Conservation (phyloP, 1,140 invertebrate genomes). For the Leptopilina clavipes region DNA sequence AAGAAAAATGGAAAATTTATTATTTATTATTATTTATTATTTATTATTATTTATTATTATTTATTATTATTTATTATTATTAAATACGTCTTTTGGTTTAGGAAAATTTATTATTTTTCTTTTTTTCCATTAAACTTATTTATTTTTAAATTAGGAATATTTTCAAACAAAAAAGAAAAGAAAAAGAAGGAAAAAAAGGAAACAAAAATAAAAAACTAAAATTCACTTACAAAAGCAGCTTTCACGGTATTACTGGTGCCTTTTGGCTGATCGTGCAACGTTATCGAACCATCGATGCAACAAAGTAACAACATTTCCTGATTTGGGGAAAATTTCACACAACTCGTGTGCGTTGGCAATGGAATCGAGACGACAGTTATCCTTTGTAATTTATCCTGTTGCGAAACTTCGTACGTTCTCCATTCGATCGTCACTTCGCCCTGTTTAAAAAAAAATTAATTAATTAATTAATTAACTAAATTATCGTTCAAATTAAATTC, state of each 20-base stretch:
- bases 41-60: no score
- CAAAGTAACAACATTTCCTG: conserved; percentile 84
- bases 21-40: no score
- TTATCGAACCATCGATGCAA: conserved; percentile 85
- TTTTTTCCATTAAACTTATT: no score
- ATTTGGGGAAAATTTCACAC: conserved; percentile 80
- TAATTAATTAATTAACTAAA: conserved; percentile 17
- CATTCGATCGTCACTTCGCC: conserved; percentile 86
- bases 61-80: no score
- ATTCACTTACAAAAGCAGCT: conserved; percentile 79
- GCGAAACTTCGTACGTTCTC: conserved; percentile 82
- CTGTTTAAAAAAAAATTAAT: conserved; percentile 58
- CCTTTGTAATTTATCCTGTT: conserved; percentile 80
- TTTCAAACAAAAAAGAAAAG: neutral
- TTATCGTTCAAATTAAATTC: conserved; percentile 1
- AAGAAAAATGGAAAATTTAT: no score
- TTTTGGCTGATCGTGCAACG: conserved; percentile 81
- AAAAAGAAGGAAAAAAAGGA: no score
- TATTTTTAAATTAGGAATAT: no score
- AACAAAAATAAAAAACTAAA: conserved; percentile 41
- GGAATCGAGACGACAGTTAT: conserved; percentile 81
- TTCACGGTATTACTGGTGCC: conserved; percentile 79
- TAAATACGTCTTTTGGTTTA: no score
- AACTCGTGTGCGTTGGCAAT: conserved; percentile 83
- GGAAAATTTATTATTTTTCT: no score